These are phyloP conservation scores for Haemorhous mexicanus DNA, from an alignment of 2,113 vertebrate genomes.

Conservation along the genomic window DNA sequence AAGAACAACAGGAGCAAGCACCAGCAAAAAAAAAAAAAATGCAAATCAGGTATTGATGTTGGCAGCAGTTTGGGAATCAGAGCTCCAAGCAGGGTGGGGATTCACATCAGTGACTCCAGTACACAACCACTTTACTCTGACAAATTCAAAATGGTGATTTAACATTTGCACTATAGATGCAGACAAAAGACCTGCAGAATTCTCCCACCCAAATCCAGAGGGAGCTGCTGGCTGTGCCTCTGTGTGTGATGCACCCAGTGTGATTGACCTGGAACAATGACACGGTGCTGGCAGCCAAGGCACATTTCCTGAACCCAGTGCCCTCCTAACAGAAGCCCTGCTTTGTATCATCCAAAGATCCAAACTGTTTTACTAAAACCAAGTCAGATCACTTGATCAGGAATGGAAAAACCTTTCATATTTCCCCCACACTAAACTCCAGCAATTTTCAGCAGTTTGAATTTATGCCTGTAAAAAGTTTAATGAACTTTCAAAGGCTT, in stretches of 20 bases:
- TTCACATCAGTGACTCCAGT: neutral
- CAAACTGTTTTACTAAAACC: neutral
- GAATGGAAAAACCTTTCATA: neutral
- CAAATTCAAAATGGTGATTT: neutral
- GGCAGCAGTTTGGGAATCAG: neutral
- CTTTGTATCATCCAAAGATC: neutral
- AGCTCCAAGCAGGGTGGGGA: neutral
- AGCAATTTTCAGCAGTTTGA: neutral
- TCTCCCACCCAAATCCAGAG: neutral
- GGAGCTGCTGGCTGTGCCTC: neutral
- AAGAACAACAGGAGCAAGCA: neutral
- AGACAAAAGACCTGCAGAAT: neutral
- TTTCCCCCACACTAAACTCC: neutral
- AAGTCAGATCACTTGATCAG: neutral
- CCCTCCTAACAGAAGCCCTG: neutral
- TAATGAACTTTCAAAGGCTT: neutral
- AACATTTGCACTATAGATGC: neutral
- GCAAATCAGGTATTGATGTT: neutral
- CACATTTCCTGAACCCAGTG: accelerated
- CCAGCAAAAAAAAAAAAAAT: neutral
- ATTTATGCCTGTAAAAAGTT: neutral
- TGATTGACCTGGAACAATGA: neutral
- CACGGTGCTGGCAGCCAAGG: neutral
- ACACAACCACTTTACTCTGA: neutral
- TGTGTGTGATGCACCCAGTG: neutral